A percentile compares a stretch with the other conserved stretches of the same genome.
Conservation (phyloP, 2,888 invertebrate species). For the Hirtodrosophila confusa region DNA sequence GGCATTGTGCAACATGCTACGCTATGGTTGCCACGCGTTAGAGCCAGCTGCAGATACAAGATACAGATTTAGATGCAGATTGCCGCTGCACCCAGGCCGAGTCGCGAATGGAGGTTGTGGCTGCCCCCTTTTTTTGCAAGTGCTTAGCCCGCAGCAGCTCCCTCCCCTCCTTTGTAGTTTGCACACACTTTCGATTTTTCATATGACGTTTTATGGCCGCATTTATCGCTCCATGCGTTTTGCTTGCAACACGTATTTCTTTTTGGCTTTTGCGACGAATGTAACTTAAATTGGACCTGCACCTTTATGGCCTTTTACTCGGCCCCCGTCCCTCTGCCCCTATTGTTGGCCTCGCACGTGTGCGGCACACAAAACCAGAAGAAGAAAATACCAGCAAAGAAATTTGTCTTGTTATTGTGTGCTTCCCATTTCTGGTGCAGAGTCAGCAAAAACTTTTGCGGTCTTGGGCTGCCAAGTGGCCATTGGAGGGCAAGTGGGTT, state of each 20-base stretch:
- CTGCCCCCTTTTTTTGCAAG: slow-evolving; percentile 15
- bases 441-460: slow-evolving; percentile 45
- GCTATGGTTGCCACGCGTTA: slow-evolving; percentile 44
- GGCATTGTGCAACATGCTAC: slow-evolving; percentile 69
- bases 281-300: slow-evolving; percentile 60
- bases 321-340: background rate
- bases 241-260: slow-evolving; percentile 51
- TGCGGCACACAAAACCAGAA: slow-evolving; percentile 46
- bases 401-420: slow-evolving; percentile 47
- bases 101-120: too few relatives aligned
- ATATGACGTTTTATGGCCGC: slow-evolving; percentile 52
- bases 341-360: slow-evolving; percentile 61
- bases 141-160: background rate
- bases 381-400: slow-evolving; percentile 26
- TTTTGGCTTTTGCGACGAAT: slow-evolving; percentile 22
- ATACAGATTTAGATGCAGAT: slow-evolving; percentile 44
- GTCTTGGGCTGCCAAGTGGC: slow-evolving; percentile 8
- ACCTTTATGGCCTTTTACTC: slow-evolving; percentile 59
- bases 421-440: slow-evolving; percentile 31
- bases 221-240: slow-evolving; percentile 49
- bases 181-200: slow-evolving; percentile 70
- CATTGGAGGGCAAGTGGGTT: slow-evolving; percentile 24
- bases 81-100: slow-evolving; percentile 25
- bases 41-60: slow-evolving; percentile 48
- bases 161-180: slow-evolving; percentile 11